Conservation (phyloP, 35 echinoderm and acorn worm genomes). For the Diadema setosum region DNA sequence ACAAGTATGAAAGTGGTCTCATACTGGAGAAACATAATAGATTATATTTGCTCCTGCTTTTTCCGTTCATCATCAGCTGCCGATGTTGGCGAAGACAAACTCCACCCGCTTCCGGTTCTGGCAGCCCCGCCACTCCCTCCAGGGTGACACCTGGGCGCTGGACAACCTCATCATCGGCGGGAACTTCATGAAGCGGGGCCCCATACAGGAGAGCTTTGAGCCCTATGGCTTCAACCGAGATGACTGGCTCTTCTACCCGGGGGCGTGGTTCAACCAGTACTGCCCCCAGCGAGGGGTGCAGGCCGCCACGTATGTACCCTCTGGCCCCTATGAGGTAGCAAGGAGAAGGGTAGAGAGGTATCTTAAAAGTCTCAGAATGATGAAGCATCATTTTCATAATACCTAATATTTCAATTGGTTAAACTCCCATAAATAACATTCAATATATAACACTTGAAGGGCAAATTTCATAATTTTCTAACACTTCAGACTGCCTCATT, state of each 20-base stretch:
- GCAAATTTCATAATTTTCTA: no score
- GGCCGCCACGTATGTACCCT: neutral
- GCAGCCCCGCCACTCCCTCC: constrained; percentile 57
- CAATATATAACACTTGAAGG: no score
- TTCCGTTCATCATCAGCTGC: no score
- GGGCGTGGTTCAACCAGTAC: neutral
- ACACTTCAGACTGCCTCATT: no score
- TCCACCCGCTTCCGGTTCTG: constrained; percentile 86
- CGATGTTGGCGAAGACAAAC: constrained; percentile 47
- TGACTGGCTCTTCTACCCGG: constrained; percentile 75
- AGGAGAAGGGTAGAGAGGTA: neutral
- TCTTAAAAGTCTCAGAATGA: no score
- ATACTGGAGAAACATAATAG: no score
- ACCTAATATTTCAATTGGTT: no score
- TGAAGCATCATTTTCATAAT: no score
- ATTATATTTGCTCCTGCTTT: no score
- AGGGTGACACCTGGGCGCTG: constrained; percentile 59
- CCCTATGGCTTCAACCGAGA: neutral
- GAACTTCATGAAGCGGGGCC: constrained; percentile 40
- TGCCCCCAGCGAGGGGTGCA: neutral
- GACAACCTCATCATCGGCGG: constrained; percentile 85
- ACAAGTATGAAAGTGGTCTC: no score
- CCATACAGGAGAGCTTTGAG: constrained; percentile 55
- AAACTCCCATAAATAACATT: no score
- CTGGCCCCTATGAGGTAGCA: neutral